Evolutionary conservation across 2,888 invertebrate species (phyloP), one percentile per base, ranked within the genome.

Genomic region (Brachycybe producta): DNA sequence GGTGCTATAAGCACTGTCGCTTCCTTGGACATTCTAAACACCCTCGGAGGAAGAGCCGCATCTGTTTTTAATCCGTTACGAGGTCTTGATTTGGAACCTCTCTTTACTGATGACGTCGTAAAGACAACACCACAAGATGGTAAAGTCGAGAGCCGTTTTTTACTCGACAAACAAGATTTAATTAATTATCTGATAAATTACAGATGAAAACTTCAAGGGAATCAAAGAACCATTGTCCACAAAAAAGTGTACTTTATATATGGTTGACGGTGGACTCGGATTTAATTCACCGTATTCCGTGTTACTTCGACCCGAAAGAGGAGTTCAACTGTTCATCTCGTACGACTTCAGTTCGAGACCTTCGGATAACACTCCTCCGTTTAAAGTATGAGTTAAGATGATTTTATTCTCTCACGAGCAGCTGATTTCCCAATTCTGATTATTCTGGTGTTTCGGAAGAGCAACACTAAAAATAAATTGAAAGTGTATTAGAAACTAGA

Each of bases 251-350:
- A 65, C 65, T 43, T 57, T 70, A 35, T 69, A 66, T 57, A 61
- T 70, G 58, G 70, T 70, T 4, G 70, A 70, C 56, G 66, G 67
- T 23, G 70, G 70, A 1, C 58, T 70, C 45, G 67, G 68, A 5
- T 69, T 70, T 59, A 70, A 70, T 60, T 65, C 68, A 4, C 70
- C 70, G 1, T 70, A 62, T 58, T 70, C 70, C 0, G 59, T 68
- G 7, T 61, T 69, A 8, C 59, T 70, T 19, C 56, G 70, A 39
- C 67, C 68, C 1, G 68, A 70, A 58, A 57, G 70, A 42, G 63
- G 60, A 15, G 66, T 69, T 5, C 65, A 69, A 51, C 57, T 70
- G 40, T 67, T 67, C 48, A 54, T 70, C 30, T 65, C 67, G 2
- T 70, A 68, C 56, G 70, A 70, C 58, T 70, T 70, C 59, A 67